Percentiles rank a stretch among this genome's conserved stretches.
phyloP scores from a whole-genome alignment of 2,888 invertebrate genomes.

The Embidobia sp. region DNA sequence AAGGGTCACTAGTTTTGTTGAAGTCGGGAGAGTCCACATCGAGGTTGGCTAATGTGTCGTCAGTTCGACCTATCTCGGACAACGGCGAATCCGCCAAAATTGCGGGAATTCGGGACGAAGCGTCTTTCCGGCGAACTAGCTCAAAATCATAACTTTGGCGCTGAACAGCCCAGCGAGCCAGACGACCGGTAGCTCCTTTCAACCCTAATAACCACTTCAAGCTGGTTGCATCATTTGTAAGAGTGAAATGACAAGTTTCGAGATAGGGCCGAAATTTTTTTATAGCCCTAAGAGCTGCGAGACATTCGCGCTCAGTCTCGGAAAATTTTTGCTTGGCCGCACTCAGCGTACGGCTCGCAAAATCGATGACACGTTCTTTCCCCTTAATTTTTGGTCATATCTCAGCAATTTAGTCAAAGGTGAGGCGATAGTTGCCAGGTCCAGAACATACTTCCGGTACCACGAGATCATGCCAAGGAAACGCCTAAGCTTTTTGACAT shows the following conservation, averaged over 20 bases:
- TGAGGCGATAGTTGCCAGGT: slow-evolving; percentile 62
- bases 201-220: not conserved
- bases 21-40: not conserved
- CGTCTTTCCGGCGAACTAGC: not conserved
- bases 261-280: slow-evolving; percentile 6
- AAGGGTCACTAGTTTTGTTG: not conserved
- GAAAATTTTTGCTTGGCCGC: not conserved
- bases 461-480: slow-evolving; percentile 72
- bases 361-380: not conserved
- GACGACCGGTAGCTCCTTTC: too few relatives aligned
- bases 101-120: not conserved
- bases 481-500: slow-evolving; percentile 60
- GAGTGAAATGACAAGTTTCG: not conserved
- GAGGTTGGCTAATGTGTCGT: too few relatives aligned
- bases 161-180: not conserved
- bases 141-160: not conserved
- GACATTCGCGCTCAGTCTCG: slow-evolving; percentile 4
- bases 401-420: slow-evolving; percentile 62
- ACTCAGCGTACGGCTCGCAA: not conserved
- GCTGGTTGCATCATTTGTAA: not conserved
- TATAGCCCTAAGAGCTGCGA: slow-evolving; percentile 4
- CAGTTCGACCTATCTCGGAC: too few relatives aligned
- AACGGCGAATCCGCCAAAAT: not conserved
- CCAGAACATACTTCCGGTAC: slow-evolving; percentile 70
- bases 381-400: not conserved